Percentiles rank a stretch among this genome's conserved stretches.
These are phyloP conservation scores for Aix galericulata DNA, from an alignment of 2,113 vertebrate species.

Conservation along the genomic window DNA sequence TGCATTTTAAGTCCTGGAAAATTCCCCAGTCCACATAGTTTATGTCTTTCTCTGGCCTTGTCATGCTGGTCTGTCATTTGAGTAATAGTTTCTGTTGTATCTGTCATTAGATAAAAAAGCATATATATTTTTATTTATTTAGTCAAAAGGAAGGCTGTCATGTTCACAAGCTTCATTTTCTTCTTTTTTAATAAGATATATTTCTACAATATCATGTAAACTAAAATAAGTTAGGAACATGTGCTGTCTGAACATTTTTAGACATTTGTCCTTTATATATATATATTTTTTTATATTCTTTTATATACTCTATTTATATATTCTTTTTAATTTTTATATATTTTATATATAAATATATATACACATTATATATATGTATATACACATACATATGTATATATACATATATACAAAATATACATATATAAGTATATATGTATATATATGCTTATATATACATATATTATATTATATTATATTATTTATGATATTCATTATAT, in stretches of 20 bases:
- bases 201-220: background rate
- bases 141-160: background rate
- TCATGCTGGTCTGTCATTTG: background rate
- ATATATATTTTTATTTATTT: background rate
- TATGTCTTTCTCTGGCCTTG: background rate
- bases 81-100: background rate
- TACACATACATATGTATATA: too few relatives aligned
- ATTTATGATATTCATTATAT: too few relatives aligned
- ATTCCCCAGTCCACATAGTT: background rate
- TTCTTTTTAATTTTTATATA: too few relatives aligned
- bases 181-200: background rate
- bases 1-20: conserved; percentile 14
- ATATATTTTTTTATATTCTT: too few relatives aligned
- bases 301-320: rapidly evolving
- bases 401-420: too few relatives aligned
- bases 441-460: too few relatives aligned
- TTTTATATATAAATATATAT: too few relatives aligned
- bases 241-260: background rate
- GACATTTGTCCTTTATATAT: background rate
- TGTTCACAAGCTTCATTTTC: rapidly evolving
- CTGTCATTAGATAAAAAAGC: background rate
- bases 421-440: too few relatives aligned
- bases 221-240: background rate
- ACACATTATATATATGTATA: too few relatives aligned
- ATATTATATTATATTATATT: too few relatives aligned